These are phyloP conservation scores for Gambusia holbrooki DNA, from an alignment of 2,113 vertebrate species.

Conservation along the genomic window DNA sequence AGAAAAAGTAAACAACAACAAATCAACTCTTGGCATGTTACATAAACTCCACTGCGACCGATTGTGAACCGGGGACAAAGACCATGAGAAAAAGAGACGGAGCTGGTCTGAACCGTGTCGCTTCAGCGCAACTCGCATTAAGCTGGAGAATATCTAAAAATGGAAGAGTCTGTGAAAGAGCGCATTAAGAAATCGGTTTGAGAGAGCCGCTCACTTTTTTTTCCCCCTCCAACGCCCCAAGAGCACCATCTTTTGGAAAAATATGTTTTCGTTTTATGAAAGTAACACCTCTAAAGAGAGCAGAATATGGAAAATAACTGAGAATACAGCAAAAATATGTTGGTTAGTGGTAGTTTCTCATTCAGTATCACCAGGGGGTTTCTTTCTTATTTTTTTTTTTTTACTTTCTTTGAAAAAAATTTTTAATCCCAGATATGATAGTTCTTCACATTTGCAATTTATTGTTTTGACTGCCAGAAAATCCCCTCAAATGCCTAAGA, in stretches of 20 bases:
- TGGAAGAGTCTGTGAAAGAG: background rate
- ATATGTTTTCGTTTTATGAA: background rate
- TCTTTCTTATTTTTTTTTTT: background rate
- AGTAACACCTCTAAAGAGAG: background rate
- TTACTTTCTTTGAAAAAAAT: background rate
- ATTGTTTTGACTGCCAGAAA: background rate
- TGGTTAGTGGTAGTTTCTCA: background rate
- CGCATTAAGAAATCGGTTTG: background rate
- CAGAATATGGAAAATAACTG: background rate
- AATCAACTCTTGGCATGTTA: slow-evolving; percentile 44
- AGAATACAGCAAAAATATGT: background rate
- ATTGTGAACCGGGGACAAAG: slow-evolving; percentile 29
- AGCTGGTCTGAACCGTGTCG: slow-evolving; percentile 58
- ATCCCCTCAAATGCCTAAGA: background rate
- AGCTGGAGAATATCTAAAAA: background rate
- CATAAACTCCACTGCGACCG: background rate
- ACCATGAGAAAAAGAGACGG: slow-evolving; percentile 47
- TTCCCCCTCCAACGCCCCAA: background rate
- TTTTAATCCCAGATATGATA: background rate
- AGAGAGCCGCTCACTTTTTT: background rate
- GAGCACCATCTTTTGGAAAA: background rate
- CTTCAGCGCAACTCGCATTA: slow-evolving; percentile 12
- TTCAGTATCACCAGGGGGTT: background rate
- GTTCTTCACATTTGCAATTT: background rate
- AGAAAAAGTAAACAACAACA: slow-evolving; percentile 42